These are phyloP conservation scores for Scarus forsteni DNA, from an alignment of 2,797 vertebrate genomes.

Conservation along the genomic window DNA sequence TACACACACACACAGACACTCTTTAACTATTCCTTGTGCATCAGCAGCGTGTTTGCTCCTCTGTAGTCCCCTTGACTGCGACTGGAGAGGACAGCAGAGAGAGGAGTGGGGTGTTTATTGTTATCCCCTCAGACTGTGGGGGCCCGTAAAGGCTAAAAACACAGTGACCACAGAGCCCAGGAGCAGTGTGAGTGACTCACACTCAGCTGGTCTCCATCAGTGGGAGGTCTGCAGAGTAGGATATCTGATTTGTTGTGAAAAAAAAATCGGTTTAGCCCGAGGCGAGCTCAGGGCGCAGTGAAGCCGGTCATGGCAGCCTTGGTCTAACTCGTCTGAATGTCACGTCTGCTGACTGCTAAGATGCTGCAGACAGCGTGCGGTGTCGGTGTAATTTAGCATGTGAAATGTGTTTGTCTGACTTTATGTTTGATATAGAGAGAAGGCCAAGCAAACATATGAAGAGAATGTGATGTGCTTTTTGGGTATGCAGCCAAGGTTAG, in stretches of 20 bases:
- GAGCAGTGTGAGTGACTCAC: slow-evolving; percentile 67
- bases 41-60: slow-evolving; percentile 51
- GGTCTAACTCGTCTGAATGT: slow-evolving; percentile 43
- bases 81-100: slow-evolving; percentile 55
- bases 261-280: slow-evolving; percentile 30
- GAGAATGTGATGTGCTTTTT: not conserved
- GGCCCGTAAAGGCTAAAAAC: slow-evolving; percentile 64
- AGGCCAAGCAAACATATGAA: not conserved
- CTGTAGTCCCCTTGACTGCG: slow-evolving; percentile 51
- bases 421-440: not conserved
- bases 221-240: slow-evolving; percentile 57
- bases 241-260: slow-evolving; percentile 53
- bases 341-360: slow-evolving; percentile 25
- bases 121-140: slow-evolving; percentile 50
- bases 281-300: slow-evolving; percentile 40
- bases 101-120: slow-evolving; percentile 58
- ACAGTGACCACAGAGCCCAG: slow-evolving; percentile 56
- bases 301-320: slow-evolving; percentile 31
- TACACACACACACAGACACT: slow-evolving; percentile 17
- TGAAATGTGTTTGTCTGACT: not conserved
- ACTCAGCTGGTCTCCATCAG: slow-evolving; percentile 67
- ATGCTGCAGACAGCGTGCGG: not conserved
- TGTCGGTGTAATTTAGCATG: slow-evolving; percentile 11
- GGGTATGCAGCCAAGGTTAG: too few species aligned
- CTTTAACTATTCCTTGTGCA: slow-evolving; percentile 51